Base-by-base conservation (phyloP, 35 echinoderm and acorn worm genomes). In the Stichopus chloronotus region DNA sequence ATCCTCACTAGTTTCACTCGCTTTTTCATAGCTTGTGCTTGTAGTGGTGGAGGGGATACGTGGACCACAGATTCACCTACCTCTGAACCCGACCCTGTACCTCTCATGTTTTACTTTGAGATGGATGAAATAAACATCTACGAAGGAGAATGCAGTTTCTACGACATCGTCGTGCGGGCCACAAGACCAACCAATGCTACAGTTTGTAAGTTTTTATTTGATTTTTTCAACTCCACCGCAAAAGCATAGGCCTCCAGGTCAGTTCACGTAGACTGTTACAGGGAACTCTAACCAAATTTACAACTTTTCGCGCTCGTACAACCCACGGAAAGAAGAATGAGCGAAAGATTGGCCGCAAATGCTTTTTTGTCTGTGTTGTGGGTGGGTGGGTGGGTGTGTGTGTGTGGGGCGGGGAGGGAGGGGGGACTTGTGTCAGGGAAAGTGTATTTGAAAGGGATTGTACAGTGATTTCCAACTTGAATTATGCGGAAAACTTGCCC, bases 141-240 rank as follows among this genome's bases (percentile, higher is more conserved):
- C 58, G 86, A 88, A 61, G 86, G 86, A 52, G 86, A 88, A 58
- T 88, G 86, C 22, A 88, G 86, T 17, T 88, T 63, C 58, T 88
- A 88, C 21, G 86, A 88, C 58, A 52, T 88, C 9, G 5, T 25
- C 22, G 58, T 88, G 3, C 10, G 25, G 12, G 57, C 86, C 19
- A 88, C 57, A 19, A 17, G 55, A 60, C 86, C 57, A 3, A 88
- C 58, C 8, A 63, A 88, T 58, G 86, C 86, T 3, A 88, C 86
- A 6, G 58, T 88, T 11, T 88, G 86, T 88, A 88, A 88, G 86
- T 63, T 52, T 25, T 11, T 83, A 43, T 83, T 30, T 24, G 5
- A 16, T 30, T 22, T 3, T 83, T 7, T 6, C 80, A n/a, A 11
- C 43, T 11, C 25, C 22, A 43, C 30, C 0, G 14, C 5, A 8